phyloP scores from a whole-genome alignment of 2,797 vertebrate species.

The Rhinophrynus dorsalis region DNA sequence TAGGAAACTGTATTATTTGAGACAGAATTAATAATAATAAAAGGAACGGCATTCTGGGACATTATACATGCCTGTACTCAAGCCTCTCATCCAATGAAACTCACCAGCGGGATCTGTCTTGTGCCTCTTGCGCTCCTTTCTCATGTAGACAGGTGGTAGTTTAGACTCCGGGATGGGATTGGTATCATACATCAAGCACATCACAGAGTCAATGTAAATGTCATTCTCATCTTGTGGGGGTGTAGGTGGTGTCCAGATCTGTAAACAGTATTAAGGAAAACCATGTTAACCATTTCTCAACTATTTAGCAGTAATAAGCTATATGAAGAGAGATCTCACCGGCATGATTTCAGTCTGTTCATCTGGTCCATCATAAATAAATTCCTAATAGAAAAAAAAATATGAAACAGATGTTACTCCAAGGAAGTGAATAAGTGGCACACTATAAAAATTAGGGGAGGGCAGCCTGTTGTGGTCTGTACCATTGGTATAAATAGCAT shows the following conservation, averaged over 20 bases:
- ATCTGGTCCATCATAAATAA: slow-evolving; percentile 84
- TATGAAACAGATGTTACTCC: neutral
- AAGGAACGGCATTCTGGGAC: no score
- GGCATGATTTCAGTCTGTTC: slow-evolving; percentile 92
- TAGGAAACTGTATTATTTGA: no score
- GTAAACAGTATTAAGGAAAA: no score
- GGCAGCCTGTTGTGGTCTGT: no score
- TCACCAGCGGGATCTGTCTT: slow-evolving; percentile 86
- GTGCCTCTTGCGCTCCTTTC: slow-evolving; percentile 89
- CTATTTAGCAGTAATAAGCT: no score
- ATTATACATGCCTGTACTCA: no score
- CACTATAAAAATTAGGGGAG: no score
- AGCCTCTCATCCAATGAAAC: no score
- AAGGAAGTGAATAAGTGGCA: neutral
- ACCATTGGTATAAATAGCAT: no score
- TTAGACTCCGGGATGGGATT: slow-evolving; percentile 86
- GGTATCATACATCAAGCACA: slow-evolving; percentile 91
- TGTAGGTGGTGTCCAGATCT: slow-evolving; percentile 93
- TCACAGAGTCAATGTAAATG: slow-evolving; percentile 90
- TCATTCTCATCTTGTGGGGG: slow-evolving; percentile 93
- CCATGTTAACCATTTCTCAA: no score
- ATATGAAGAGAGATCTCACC: slow-evolving; percentile 76
- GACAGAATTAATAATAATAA: no score
- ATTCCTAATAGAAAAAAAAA: slow-evolving; percentile 73
- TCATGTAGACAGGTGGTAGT: slow-evolving; percentile 83